These are phyloP conservation scores for Acromyrmex charruanus DNA, from an alignment of 1,140 invertebrate genomes.

Conservation along the genomic window DNA sequence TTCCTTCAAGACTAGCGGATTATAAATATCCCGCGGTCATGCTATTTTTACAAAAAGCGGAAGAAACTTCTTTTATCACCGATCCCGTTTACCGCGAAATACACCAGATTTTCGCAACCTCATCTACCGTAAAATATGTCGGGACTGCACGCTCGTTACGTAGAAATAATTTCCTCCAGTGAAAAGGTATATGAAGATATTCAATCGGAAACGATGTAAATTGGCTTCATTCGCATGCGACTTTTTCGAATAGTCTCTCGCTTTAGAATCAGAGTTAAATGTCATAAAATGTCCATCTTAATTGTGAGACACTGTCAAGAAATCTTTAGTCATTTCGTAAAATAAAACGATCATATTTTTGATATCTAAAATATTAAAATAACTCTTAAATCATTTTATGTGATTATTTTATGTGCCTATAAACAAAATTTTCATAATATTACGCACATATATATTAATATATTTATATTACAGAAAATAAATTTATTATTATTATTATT, in stretches of 20 bases:
- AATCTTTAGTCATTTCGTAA: neutral
- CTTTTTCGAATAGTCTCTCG: slow-evolving; percentile 11
- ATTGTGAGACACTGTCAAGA: neutral
- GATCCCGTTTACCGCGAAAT: slow-evolving; percentile 18
- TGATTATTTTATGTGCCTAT: neutral
- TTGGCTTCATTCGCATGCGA: slow-evolving; percentile 37
- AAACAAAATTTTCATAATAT: neutral
- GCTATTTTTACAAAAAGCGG: slow-evolving; percentile 12
- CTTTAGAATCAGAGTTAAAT: slow-evolving; percentile 16
- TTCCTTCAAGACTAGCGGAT: neutral
- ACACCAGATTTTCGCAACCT: slow-evolving; percentile 7
- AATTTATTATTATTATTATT: neutral
- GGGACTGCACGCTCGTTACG: slow-evolving; percentile 20
- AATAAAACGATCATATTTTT: neutral
- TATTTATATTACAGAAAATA: neutral
- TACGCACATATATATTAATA: neutral
- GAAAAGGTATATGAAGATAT: slow-evolving; percentile 34
- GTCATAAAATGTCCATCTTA: slow-evolving; percentile 25
- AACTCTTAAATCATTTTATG: neutral
- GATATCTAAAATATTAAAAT: neutral
- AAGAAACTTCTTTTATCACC: slow-evolving; percentile 29
- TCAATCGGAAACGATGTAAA: slow-evolving; percentile 49
- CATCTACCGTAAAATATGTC: slow-evolving; percentile 27
- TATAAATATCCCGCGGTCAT: neutral
- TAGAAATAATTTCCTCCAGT: slow-evolving; percentile 53